Conservation (phyloP, 2,113 vertebrate species). For the Glaucomys volans region DNA sequence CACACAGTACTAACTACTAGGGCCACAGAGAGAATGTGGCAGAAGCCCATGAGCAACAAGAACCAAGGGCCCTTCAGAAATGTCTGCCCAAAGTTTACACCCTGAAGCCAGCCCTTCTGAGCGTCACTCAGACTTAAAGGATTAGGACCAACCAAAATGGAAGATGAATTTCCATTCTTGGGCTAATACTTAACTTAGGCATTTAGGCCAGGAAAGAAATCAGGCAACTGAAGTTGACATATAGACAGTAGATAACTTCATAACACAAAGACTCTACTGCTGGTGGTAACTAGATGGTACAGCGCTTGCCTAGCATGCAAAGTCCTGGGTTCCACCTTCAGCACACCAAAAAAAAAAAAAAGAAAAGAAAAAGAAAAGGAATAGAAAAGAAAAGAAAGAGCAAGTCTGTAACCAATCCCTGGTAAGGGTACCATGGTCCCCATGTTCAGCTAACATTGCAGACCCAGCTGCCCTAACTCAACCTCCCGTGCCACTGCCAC, state of each 20-base stretch:
- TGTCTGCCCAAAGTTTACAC: fast-evolving
- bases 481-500: not conserved
- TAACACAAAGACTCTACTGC: no score
- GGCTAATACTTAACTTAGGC: not conserved
- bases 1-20: fast-evolving
- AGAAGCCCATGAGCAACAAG: not conserved
- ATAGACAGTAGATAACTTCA: not conserved
- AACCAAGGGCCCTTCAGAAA: fast-evolving
- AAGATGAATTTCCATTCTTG: not conserved
- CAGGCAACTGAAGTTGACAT: no score
- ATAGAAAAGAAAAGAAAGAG: no score
- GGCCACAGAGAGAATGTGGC: not conserved
- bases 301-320: not conserved
- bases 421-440: fast-evolving
- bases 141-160: not conserved
- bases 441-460: fast-evolving
- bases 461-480: not conserved
- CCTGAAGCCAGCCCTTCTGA: not conserved
- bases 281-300: not conserved
- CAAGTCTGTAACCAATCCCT: not conserved
- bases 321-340: not conserved
- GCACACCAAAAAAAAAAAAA: not conserved
- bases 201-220: not conserved
- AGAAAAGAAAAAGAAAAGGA: no score
- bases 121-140: not conserved